Evolutionary conservation across 2,113 vertebrate genomes (phyloP).

Genomic region (Cryptotis parvus): DNA sequence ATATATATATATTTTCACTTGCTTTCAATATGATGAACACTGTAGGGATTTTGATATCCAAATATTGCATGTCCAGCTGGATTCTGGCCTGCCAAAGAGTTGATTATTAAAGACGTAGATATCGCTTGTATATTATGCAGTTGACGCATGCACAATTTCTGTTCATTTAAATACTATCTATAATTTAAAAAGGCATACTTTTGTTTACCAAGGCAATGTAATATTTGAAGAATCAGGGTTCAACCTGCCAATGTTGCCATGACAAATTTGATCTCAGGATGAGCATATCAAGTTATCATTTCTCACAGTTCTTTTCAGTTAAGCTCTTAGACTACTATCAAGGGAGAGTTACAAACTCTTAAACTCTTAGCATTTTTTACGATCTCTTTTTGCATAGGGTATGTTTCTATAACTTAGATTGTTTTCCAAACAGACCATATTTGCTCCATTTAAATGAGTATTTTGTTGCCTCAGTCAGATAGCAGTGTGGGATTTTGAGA

Average conservation of each 20-base stretch:
- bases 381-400: slow-evolving; percentile 75
- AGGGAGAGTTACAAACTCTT: slow-evolving; percentile 55
- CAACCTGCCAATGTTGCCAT: slow-evolving; percentile 89
- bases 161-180: slow-evolving; percentile 90
- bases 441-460: slow-evolving; percentile 77
- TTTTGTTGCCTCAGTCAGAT: slow-evolving; percentile 65
- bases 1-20: slow-evolving; percentile 90
- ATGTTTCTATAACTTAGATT: slow-evolving; percentile 81
- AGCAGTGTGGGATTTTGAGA: slow-evolving; percentile 69
- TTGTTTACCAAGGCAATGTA: slow-evolving; percentile 89
- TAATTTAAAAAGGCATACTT: slow-evolving; percentile 87
- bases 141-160: slow-evolving; percentile 95
- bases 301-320: slow-evolving; percentile 82
- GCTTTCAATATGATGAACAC: slow-evolving; percentile 89
- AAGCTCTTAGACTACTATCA: slow-evolving; percentile 77
- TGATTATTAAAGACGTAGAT: slow-evolving; percentile 88
- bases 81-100: slow-evolving; percentile 99
- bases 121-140: slow-evolving; percentile 98
- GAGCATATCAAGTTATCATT: slow-evolving; percentile 83
- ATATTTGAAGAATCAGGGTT: slow-evolving; percentile 90
- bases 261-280: slow-evolving; percentile 88
- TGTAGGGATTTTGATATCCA: slow-evolving; percentile 92
- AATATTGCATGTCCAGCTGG: slow-evolving; percentile 99
- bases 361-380: slow-evolving; percentile 77
- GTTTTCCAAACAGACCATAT: slow-evolving; percentile 62